A percentile compares a stretch with the other conserved stretches of the same genome.
These are phyloP conservation scores for Psilopsiagon aurifrons DNA, from an alignment of 2,113 vertebrate species.

Conservation along the genomic window DNA sequence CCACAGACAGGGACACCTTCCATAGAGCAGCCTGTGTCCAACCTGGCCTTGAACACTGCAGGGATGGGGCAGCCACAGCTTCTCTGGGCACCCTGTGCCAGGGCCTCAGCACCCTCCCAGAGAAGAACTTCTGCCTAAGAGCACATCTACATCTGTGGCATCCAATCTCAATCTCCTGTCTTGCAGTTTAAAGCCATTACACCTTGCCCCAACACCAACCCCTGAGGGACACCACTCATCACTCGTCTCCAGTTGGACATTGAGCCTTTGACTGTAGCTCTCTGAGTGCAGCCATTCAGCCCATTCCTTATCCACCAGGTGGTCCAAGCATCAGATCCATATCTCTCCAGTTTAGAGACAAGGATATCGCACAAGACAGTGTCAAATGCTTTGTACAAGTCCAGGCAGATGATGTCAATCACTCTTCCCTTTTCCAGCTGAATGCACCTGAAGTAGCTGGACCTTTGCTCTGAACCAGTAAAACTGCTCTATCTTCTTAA, in stretches of 20 bases:
- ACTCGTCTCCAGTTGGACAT: background rate
- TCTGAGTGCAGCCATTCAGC: background rate
- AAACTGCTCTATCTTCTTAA: background rate
- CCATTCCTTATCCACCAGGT: background rate
- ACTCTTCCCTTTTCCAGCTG: background rate
- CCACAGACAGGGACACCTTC: background rate
- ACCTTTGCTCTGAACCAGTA: background rate
- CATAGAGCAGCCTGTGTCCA: background rate
- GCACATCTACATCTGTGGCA: background rate
- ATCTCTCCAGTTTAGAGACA: background rate
- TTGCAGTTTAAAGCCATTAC: background rate
- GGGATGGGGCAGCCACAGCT: too few relatives aligned
- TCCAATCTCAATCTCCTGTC: background rate
- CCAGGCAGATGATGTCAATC: background rate
- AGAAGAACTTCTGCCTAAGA: background rate
- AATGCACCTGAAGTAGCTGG: background rate
- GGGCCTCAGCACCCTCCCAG: background rate
- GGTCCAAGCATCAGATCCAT: background rate
- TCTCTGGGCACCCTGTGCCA: background rate
- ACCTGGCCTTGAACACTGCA: too few relatives aligned
- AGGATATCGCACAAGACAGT: background rate
- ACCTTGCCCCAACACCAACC: background rate
- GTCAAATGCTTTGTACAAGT: background rate
- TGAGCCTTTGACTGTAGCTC: background rate
- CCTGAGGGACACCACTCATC: background rate